A percentile compares a stretch with the other conserved stretches of the same genome.
Evolutionary conservation across 2,797 vertebrate genomes (phyloP).

Genomic region (Myioborus miniatus): DNA sequence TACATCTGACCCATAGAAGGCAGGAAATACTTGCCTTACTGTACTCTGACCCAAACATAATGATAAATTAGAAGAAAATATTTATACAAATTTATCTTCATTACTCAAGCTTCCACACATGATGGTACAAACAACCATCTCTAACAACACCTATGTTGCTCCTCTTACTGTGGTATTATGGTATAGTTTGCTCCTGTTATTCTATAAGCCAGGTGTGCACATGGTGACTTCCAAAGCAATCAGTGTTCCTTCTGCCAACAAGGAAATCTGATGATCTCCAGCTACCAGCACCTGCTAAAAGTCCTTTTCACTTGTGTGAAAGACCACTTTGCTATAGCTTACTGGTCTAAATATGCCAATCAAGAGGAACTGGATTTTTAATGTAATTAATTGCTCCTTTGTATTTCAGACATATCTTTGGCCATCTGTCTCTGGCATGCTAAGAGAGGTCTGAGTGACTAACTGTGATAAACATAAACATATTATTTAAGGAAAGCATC

Average conservation of each 20-base stretch:
- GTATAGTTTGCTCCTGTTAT: background rate
- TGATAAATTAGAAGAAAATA: background rate
- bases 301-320: background rate
- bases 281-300: background rate
- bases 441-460: background rate
- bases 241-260: background rate
- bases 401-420: background rate
- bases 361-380: background rate
- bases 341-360: background rate
- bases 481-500: background rate
- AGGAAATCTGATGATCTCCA: background rate
- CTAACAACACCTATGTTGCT: background rate
- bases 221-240: background rate
- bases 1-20: background rate
- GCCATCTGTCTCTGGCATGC: background rate
- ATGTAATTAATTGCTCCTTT: background rate
- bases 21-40: background rate
- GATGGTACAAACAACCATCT: background rate
- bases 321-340: background rate
- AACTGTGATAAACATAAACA: background rate
- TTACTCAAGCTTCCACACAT: background rate
- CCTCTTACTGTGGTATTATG: background rate
- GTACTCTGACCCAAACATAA: background rate
- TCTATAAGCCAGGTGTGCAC: background rate
- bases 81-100: background rate